Base-by-base conservation (phyloP, 35 echinoderm and acorn worm species). In the Eucidaris tribuloides region DNA sequence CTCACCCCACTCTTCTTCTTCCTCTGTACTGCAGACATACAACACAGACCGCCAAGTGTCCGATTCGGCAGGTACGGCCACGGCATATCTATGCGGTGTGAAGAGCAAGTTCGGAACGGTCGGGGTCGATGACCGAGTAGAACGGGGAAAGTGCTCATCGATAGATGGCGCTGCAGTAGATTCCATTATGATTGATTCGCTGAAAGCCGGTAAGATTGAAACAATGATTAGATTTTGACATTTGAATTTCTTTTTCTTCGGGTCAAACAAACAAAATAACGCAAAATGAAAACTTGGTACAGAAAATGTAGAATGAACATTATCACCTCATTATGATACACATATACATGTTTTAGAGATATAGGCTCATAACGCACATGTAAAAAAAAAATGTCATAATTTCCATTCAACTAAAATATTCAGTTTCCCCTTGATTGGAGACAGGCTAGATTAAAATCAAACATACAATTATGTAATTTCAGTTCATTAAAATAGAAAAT, bases 21-120 rank as follows among this genome's bases (percentile, higher is more conserved):
- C 40, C 15, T 3, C 68, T 74, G 9, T 9, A n/a, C 48, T 4
- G 7, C 63, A 92, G 90, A 87, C 90, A 15, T 92, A 92, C 83
- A 92, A 82, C 42, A 92, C 90, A 7, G 60, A 92, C 45, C 37
- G 38, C 9, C 90, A 92, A 40, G 79, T 76, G 27, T 63, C 90
- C 13, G 90, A 92, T 60, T 92, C 90, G 4, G 90, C 90, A 14
- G 90, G 91, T 13, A 93, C 91, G 64, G 91, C 91, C 15, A 93
- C 91, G 0, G 91, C 91, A 0, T 89, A 61, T 55, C 52, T 90
- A 15, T 90, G 87, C 25, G 87, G 87, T 7, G 87, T 90, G 15
- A 90, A 90, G 46, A 82, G 79, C 32, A 89, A 89, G 57, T 65
- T 29, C 9, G 78, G 78, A 7, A 45, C 80, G 1, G 30, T 89